Evolutionary conservation across 2,888 invertebrate genomes (phyloP).

Genomic region (Zaprionus obscuricornis): DNA sequence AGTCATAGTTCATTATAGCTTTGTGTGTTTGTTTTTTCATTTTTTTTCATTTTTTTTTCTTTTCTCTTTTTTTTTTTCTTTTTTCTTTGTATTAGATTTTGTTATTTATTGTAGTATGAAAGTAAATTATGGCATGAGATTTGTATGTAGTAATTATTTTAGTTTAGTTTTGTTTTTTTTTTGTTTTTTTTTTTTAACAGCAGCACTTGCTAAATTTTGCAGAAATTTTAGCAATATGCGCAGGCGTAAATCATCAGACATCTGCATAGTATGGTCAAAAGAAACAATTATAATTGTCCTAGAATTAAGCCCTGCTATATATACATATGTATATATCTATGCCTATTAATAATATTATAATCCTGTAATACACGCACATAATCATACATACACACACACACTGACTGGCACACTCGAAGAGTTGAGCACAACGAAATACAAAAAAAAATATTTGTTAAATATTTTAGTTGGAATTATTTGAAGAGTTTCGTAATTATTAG

Average conservation of each 20-base stretch:
- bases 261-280: constrained; percentile 83
- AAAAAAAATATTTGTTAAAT: too few relatives aligned
- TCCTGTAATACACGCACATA: too few relatives aligned
- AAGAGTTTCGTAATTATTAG: too few relatives aligned
- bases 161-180: neutral
- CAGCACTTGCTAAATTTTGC: constrained; percentile 62
- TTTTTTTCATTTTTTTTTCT: too few relatives aligned
- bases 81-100: too few relatives aligned
- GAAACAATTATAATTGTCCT: constrained; percentile 63
- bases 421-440: too few relatives aligned
- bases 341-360: too few relatives aligned
- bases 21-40: constrained; percentile 23
- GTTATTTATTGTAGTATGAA: too few relatives aligned
- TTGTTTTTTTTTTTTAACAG: constrained; percentile 5
- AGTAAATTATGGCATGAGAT: too few relatives aligned
- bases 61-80: too few relatives aligned
- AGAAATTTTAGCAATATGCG: constrained; percentile 59
- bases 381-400: constrained; percentile 1
- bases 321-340: neutral
- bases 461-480: too few relatives aligned
- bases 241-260: constrained; percentile 80
- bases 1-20: constrained; percentile 41
- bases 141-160: constrained; percentile 17
- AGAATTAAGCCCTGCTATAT: constrained; percentile 6
- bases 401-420: too few relatives aligned